Evolutionary conservation across 2,113 vertebrate genomes (phyloP).

Genomic region (Neodon shergylaensis): DNA sequence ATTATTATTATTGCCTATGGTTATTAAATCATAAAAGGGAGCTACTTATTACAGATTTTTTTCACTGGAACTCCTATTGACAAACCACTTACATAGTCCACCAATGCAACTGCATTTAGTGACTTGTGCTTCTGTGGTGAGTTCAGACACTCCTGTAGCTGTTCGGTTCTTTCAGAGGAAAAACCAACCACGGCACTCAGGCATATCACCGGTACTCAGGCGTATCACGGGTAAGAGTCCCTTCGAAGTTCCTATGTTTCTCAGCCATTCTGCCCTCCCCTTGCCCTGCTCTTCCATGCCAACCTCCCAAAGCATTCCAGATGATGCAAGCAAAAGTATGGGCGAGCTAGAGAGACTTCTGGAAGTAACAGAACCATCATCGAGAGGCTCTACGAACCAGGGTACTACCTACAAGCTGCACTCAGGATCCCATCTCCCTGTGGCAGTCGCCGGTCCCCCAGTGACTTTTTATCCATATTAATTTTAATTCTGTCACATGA

Average conservation of each 20-base stretch:
- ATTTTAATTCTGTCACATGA: constrained; percentile 36
- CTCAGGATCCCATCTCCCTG: background rate
- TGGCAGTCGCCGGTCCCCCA: too few relatives aligned
- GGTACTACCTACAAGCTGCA: background rate
- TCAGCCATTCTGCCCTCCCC: background rate
- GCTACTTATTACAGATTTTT: background rate
- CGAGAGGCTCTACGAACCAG: background rate
- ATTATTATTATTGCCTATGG: too few relatives aligned
- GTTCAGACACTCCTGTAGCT: constrained; percentile 17
- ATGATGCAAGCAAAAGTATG: background rate
- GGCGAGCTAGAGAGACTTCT: background rate
- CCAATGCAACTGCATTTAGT: background rate
- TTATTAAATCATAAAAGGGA: background rate
- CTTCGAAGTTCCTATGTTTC: background rate
- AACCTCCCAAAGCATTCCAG: background rate
- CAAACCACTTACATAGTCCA: background rate
- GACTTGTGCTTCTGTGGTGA: background rate
- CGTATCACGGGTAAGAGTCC: background rate
- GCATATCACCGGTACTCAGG: background rate
- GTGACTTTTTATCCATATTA: background rate
- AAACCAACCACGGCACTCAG: background rate
- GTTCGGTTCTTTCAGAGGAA: background rate
- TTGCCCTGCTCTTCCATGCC: background rate
- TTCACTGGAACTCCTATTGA: constrained; percentile 27
- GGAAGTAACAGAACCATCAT: background rate